These are phyloP conservation scores for Protophormia terraenovae DNA, from an alignment of 2,888 invertebrate species.

Conservation along the genomic window DNA sequence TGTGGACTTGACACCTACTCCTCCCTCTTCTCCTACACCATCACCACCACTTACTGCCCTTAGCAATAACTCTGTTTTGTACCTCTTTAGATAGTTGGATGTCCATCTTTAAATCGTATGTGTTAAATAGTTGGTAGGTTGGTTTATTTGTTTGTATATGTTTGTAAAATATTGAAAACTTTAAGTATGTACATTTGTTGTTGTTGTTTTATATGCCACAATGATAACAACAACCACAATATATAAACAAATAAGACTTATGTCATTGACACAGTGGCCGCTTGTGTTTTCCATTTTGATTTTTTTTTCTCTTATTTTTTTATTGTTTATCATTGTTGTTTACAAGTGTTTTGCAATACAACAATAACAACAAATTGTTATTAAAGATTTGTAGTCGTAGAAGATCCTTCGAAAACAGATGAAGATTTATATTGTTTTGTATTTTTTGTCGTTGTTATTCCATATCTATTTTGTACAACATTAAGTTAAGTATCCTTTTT, in stretches of 20 bases:
- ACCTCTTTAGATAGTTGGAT: neutral
- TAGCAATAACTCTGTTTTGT: neutral
- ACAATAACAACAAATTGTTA: slow-evolving; percentile 33
- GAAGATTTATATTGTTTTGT: slow-evolving; percentile 14
- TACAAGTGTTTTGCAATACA: slow-evolving; percentile 53
- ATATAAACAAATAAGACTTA: slow-evolving; percentile 26
- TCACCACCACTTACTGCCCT: too few species aligned
- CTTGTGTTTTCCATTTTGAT: neutral
- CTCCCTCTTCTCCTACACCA: too few species aligned
- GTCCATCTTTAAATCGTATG: slow-evolving; percentile 21
- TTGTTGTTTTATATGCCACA: slow-evolving; percentile 26
- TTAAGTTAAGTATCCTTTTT: slow-evolving; percentile 14
- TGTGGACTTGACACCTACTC: slow-evolving; percentile 42
- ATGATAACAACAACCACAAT: slow-evolving; percentile 5
- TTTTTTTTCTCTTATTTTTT: neutral
- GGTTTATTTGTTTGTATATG: slow-evolving; percentile 27
- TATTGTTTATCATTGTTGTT: slow-evolving; percentile 20
- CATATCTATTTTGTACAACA: neutral
- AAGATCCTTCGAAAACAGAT: slow-evolving; percentile 44
- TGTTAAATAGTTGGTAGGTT: neutral
- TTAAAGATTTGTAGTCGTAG: slow-evolving; percentile 36
- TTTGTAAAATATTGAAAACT: slow-evolving; percentile 31
- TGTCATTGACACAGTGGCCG: slow-evolving; percentile 59
- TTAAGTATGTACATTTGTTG: neutral
- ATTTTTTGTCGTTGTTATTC: neutral